These are phyloP conservation scores for Drosophila equinoxialis DNA, from an alignment of 1,140 invertebrate species.

Conservation along the genomic window DNA sequence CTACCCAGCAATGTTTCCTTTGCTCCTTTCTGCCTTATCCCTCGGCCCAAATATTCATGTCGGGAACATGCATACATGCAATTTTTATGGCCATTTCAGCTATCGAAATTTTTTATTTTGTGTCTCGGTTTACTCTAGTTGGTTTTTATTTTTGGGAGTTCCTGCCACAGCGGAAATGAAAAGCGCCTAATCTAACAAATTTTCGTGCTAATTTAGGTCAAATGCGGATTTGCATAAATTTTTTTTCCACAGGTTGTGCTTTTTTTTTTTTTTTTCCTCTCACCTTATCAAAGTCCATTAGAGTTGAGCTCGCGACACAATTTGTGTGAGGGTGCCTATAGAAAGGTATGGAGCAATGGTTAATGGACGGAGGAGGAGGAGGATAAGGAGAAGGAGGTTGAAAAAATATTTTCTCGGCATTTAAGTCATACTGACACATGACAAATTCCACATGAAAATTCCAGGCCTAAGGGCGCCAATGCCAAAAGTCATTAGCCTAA, in stretches of 20 bases:
- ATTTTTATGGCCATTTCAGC: slow-evolving; percentile 71
- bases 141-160: slow-evolving; percentile 36
- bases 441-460: slow-evolving; percentile 75
- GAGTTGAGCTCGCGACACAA: slow-evolving; percentile 53
- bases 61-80: slow-evolving; percentile 66
- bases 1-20: slow-evolving; percentile 58
- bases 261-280: slow-evolving; percentile 40
- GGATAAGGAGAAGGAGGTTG: slow-evolving; percentile 10
- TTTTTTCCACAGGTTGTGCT: slow-evolving; percentile 40
- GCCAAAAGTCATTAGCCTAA: slow-evolving; percentile 74
- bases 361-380: background rate
- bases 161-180: slow-evolving; percentile 59
- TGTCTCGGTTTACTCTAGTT: slow-evolving; percentile 6
- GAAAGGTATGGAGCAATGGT: no score
- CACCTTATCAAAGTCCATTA: slow-evolving; percentile 80
- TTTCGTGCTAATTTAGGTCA: slow-evolving; percentile 80
- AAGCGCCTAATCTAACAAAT: slow-evolving; percentile 78
- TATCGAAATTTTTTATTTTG: slow-evolving; percentile 56
- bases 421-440: slow-evolving; percentile 79
- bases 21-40: slow-evolving; percentile 16
- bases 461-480: slow-evolving; percentile 42
- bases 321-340: slow-evolving; percentile 29
- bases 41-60: slow-evolving; percentile 50
- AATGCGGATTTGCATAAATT: slow-evolving; percentile 79
- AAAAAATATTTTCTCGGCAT: slow-evolving; percentile 72